Base-by-base conservation (phyloP, 2,113 vertebrate genomes). In the Malaclemys terrapin region DNA sequence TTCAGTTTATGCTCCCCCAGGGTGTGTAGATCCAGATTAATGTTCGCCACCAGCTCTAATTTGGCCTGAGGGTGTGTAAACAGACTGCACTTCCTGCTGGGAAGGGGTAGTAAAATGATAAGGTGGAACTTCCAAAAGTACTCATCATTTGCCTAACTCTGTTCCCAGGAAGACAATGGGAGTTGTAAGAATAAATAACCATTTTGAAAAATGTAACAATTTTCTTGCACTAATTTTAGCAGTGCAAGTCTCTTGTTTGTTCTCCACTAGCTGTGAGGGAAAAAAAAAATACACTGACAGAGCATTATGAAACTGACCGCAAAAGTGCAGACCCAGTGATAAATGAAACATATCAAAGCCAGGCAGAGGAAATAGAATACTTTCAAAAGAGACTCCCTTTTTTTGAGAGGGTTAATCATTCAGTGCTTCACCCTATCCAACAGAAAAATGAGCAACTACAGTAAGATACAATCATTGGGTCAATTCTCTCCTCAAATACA, bases 401-500 rank as follows among this genome's bases (percentile, higher is more conserved):
- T 89, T 94, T 90, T 65, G 7, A 87, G n/a, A 87, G 49, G 42
- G 59, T 89, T 92, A 89, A 84, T 75, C 65, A 93, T 90, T 90
- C 24, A 19, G 1, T 62, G 49, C 10, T 31, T 82, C 53, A 82
- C n/a, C 12, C 27, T 65, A 47, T 12, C 80, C 38, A 76, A 50
- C 19, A 22, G 4, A 79, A 92, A 91, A 85, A 42, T 7, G 17
- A 95, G 56, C 10, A 89, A 20, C 29, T 85, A 31, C 2, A 56
- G 20, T 31, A 85, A 76, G 42, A 75, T 76, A 85, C 91, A 95
- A 90, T 42, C n/a, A 19, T 54, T 75, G n/a, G 54, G 91, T 84
- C 10, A 69, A 47, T 85, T 90, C 5, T 47, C 89, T 72, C 50
- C 22, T 80, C 59, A 95, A 91, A 47, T 5, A n/a, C 10, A 56